Base-by-base conservation (phyloP, 2,888 invertebrate species). In the Acleris literana region DNA sequence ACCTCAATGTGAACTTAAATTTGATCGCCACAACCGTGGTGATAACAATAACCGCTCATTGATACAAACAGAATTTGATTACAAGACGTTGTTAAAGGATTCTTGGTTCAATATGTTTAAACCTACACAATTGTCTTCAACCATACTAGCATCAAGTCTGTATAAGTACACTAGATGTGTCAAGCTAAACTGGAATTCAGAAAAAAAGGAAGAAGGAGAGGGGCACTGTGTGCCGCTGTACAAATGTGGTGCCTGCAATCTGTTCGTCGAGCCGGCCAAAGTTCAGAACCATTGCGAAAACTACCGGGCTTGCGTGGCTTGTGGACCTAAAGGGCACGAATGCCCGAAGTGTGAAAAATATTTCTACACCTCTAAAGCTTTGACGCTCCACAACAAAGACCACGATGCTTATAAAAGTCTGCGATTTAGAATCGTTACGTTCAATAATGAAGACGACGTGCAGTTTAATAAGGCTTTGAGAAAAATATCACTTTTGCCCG, bases 111-210 rank as follows among this genome's bases (percentile, higher is more conserved):
- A 17, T 46, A 46, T 46, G 46, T 46, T 46, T 7, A 7, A 46
- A 6, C 17, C 17, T 17, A 46, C 17, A 16, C 0, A 17, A 1
- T 46, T 6, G 6, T 6, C n/a, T 1, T 5, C 6, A 7, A 46
- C 1, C 1, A 46, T 46, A 1, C 16, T 16, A 0, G 4, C 5
- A 1, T 46, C 46, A 17, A 46, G 46, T 46, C 17, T 46, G 6
- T 33, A 29, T 25, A 44, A 46, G 13, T 1, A 57, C 48, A 18
- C 57, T 46, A 46, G 46, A 46, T 16, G 46, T 46, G 46, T 46
- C 5, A 46, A 46, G 46, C 6, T 46, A 7, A 46, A n/a, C 17
- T 46, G 17, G 44, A n/a, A n/a, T 44, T 17, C n/a, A 7, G 46
- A 46, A 13, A 39, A 39, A 39, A 39, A 13, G 39, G 39, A 13